Evolutionary conservation across 30 jellyfish, hydroid and myxozoan genomes (phyloP).

Genomic region (Hydra vulgaris): DNA sequence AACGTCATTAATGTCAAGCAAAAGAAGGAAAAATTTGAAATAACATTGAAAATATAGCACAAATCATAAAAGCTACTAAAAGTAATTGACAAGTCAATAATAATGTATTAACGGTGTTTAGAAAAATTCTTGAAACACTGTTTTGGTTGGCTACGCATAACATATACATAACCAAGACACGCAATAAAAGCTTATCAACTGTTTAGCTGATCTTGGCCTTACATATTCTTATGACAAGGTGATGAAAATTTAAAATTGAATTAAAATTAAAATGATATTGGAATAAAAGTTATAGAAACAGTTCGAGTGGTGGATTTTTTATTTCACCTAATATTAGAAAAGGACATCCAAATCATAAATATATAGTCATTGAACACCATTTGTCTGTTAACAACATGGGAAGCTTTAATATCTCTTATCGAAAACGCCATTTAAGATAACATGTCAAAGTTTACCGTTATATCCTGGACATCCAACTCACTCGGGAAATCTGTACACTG

Average conservation of each 20-base stretch:
- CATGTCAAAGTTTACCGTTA: background rate
- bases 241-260: no score
- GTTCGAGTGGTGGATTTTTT: background rate
- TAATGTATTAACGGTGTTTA: no score
- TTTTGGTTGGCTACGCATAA: background rate
- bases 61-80: no score
- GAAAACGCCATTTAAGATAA: background rate
- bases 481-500: slow-evolving; percentile 5
- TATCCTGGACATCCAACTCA: slow-evolving; percentile 16
- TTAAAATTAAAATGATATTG: background rate
- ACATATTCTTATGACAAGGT: background rate
- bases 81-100: no score
- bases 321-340: background rate
- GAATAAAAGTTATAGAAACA: background rate
- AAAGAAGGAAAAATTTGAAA: no score
- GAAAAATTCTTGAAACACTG: background rate
- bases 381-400: slow-evolving; percentile 1
- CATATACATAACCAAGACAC: background rate
- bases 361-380: no score
- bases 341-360: background rate
- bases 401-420: background rate
- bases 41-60: no score
- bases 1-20: no score
- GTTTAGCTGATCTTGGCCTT: slow-evolving; percentile 5
- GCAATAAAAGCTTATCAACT: background rate